Evolutionary conservation across 2,888 invertebrate species (phyloP), one percentile per base, ranked within the genome.

Genomic region (Oegoconia quadripuncta): DNA sequence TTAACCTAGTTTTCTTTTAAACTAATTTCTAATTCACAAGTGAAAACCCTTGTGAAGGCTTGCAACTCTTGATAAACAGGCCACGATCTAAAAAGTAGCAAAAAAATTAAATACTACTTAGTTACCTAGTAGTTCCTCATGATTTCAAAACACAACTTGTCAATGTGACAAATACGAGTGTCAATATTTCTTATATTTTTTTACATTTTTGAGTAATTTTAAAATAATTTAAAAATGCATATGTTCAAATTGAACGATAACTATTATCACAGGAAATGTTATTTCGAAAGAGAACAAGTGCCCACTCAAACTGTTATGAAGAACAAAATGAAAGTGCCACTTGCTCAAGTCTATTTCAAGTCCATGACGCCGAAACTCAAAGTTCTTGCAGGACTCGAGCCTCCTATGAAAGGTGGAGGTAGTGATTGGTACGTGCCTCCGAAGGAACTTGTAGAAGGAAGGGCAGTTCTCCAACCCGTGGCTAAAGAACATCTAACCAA

Each of bases 311-410:
- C 63, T 32, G 53, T 72, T 6, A 84, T 86, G 49, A 77, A 55
- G 37, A 55, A 71, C 1, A 77, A 60, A 41, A 84, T 87, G 87
- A 44, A 56, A 5, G 64, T 64, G 3, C 45, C 68, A 1, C 66
- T 87, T 2, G 86, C 86, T 1, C 59, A 66, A 6, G 66, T 86
- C 25, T 84, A 77, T 46, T 87, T 86, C 46, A 77, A 80, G 35
- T 74, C 74, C 0, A 84, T 86, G 87, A 60, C 49, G 6, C 59
- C 62, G 0, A 74, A 71, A 39, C 51, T 76, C 0, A 81, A 77
- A 50, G 57, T 69, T 1, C 53, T 83, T 1, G 84, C 83, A 1
- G 86, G 86, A 0, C 52, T 87, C 0, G 76, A 82, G 42, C 87
- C 87, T 0, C 61, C 66, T 0, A 54, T 86, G 57, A 70, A 70